Percentiles rank a stretch among this genome's conserved stretches.
phyloP scores from a whole-genome alignment of 1,140 invertebrate species.

The Nasonia vitripennis region DNA sequence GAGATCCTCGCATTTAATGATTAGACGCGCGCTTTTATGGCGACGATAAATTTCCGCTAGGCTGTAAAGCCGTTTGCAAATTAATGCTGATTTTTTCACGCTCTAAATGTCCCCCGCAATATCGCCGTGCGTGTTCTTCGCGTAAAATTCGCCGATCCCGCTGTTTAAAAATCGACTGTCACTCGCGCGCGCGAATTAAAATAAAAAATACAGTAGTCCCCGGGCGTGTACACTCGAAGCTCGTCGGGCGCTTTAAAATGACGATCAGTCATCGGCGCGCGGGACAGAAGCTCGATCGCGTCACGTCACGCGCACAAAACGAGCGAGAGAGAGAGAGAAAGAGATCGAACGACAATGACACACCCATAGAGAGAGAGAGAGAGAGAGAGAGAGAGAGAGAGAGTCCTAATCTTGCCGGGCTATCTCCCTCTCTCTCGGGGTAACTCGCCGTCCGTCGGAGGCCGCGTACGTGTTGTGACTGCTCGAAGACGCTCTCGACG shows the following conservation, averaged over 20 bases:
- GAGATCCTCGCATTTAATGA: not conserved
- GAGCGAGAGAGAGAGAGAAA: not conserved
- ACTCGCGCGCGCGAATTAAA: not conserved
- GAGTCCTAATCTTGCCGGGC: not conserved
- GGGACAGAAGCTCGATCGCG: constrained; percentile 28
- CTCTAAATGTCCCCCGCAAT: constrained; percentile 9
- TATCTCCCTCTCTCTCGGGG: not conserved
- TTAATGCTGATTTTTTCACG: constrained; percentile 36
- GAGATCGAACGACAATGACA: constrained; percentile 26
- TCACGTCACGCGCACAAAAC: not conserved
- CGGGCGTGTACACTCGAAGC: not conserved
- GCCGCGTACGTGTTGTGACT: constrained; percentile 16
- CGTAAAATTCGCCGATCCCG: no score
- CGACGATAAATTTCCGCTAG: constrained; percentile 13
- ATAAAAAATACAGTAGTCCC: not conserved
- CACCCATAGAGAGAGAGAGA: not conserved
- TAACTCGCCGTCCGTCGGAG: not conserved
- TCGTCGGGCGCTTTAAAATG: constrained; percentile 11
- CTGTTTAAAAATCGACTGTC: not conserved
- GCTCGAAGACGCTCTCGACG: not conserved
- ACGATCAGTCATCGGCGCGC: constrained; percentile 6
- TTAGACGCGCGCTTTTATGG: constrained; percentile 9
- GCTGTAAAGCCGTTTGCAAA: constrained; percentile 4
- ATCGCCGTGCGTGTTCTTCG: no score
- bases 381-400: not conserved